Evolutionary conservation across 2,113 vertebrate species (phyloP), one percentile per base, ranked within the genome.

Genomic region (Leptocoma aspasia): DNA sequence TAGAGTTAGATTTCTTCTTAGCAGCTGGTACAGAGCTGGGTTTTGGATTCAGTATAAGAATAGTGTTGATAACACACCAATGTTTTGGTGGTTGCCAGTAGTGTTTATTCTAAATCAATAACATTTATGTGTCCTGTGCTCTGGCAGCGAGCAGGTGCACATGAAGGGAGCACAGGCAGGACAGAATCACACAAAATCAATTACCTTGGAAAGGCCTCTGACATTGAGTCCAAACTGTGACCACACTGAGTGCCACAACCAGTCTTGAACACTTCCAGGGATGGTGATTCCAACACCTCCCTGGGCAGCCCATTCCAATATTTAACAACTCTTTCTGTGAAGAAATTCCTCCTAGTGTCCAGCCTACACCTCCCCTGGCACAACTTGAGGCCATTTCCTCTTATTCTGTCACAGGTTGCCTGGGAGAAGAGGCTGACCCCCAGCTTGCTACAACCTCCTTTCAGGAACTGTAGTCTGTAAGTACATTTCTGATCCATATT

Each of bases 51-150:
- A 18, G 21, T 22, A 11, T 35, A 41, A 47, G 41, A 45, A 15
- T 28, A 19, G 9, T 39, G 10, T 35, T 56, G 26, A 17, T 37
- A 69, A 23, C 10, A 19, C 61, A 63, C 8, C 0, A 1, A 37
- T 42, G 10, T 42, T 61, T 31, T 35, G 22, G 12, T 54, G 54
- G 11, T 42, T 31, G 26, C 7, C 4, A 41, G 41, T 15, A 23
- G n/a, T 28, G 12, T n/a, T 82, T 77, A 27, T 26, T 35, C 54
- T 68, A 69, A 69, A 69, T 54, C n/a, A 21, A 5, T 27, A 47
- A 31, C 1, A 2, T 47, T 54, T 41, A 30, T 47, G 20, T 54
- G 49, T 15, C 9, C 17, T 0, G 0, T 53, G 30, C 27, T 61
- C 61, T 76, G 41, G 17, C 41, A 54, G 12, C 41, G 47, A 76